phyloP scores from a whole-genome alignment of 2,888 invertebrate genomes.

The Lepas anatifera region DNA sequence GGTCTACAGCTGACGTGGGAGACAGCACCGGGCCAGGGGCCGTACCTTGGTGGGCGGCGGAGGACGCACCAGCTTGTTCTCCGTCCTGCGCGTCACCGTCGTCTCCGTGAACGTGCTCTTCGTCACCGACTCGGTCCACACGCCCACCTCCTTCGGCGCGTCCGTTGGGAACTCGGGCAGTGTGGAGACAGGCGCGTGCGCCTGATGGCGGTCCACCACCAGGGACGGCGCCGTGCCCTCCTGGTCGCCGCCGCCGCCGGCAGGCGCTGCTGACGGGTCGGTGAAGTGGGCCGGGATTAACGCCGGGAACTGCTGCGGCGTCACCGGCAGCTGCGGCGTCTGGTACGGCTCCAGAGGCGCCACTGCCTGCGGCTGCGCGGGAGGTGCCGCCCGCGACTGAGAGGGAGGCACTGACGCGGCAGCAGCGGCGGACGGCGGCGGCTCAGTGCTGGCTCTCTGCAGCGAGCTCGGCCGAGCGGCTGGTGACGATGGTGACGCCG shows the following conservation, averaged over 20 bases:
- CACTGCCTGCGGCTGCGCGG: conserved; percentile 60
- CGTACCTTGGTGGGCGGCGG: conserved; percentile 71
- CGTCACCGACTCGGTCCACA: conserved; percentile 87
- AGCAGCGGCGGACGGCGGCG: not conserved
- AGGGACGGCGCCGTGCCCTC: no score
- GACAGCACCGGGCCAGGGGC: no score
- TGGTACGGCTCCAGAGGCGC: conserved; percentile 27
- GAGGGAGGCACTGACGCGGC: conserved; percentile 19
- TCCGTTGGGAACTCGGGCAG: conserved; percentile 43
- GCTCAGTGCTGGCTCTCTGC: not conserved
- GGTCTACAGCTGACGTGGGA: no score
- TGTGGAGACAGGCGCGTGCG: conserved; percentile 29
- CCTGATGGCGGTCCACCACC: conserved; percentile 27
- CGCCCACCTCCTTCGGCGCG: conserved; percentile 67
- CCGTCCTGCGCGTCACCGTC: conserved; percentile 84
- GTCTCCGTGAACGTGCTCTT: conserved; percentile 93
- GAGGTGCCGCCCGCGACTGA: conserved; percentile 14
- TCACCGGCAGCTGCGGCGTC: conserved; percentile 52
- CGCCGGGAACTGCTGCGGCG: conserved; percentile 88
- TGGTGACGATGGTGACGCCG: conserved; percentile 33
- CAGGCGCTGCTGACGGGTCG: conserved; percentile 29
- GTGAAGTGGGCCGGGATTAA: conserved; percentile 88
- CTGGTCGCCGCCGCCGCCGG: conserved; percentile 20
- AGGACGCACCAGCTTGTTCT: conserved; percentile 66
- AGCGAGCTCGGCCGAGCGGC: conserved; percentile 23